Evolutionary conservation across 2,113 vertebrate species (phyloP).

Genomic region (Eleginops maclovinus): DNA sequence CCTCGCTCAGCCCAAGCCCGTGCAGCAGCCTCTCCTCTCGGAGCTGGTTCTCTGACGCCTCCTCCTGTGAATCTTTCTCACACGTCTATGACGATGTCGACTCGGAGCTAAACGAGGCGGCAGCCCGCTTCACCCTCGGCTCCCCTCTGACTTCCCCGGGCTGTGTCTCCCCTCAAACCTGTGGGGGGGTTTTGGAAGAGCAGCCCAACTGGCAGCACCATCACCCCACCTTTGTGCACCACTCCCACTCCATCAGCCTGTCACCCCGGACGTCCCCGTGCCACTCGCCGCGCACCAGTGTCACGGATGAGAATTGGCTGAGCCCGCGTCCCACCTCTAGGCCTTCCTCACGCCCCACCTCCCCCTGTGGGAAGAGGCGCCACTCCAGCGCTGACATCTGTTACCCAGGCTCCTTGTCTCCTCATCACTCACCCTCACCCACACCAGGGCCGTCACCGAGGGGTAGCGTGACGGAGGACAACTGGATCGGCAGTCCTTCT

Average conservation of each 20-base stretch:
- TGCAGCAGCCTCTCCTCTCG: slow-evolving; percentile 97
- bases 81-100: slow-evolving; percentile 98
- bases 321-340: slow-evolving; percentile 94
- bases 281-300: slow-evolving; percentile 96
- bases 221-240: slow-evolving; percentile 88
- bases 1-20: slow-evolving; percentile 96
- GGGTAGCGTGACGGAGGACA: slow-evolving; percentile 96
- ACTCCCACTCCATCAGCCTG: slow-evolving; percentile 88
- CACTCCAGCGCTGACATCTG: slow-evolving; percentile 98
- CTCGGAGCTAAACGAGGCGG: slow-evolving; percentile 97
- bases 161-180: slow-evolving; percentile 90
- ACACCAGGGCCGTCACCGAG: slow-evolving; percentile 96
- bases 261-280: slow-evolving; percentile 95
- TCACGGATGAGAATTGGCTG: slow-evolving; percentile 99
- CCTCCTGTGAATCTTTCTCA: slow-evolving; percentile 97
- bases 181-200: slow-evolving; percentile 87
- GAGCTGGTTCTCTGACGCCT: slow-evolving; percentile 98
- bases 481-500: slow-evolving; percentile 90
- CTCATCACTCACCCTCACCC: slow-evolving; percentile 95
- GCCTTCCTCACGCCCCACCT: slow-evolving; percentile 95
- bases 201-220: slow-evolving; percentile 85
- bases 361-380: slow-evolving; percentile 95
- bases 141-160: slow-evolving; percentile 94
- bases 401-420: slow-evolving; percentile 91
- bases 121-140: slow-evolving; percentile 93